Evolutionary conservation across 2,888 invertebrate species (phyloP).

Genomic region (Xanthorhoe designata): DNA sequence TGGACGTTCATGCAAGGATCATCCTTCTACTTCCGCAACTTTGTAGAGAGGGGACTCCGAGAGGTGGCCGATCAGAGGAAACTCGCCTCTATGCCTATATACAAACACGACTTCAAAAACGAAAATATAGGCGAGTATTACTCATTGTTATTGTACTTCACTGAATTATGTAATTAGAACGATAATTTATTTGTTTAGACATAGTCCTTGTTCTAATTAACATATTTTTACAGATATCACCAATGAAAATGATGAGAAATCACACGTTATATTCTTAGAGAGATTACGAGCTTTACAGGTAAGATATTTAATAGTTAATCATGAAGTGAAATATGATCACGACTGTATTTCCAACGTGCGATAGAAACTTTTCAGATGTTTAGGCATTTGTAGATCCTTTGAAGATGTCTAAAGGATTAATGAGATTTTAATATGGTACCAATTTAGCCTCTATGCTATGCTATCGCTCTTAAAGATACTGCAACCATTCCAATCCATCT

Average conservation of each 20-base stretch:
- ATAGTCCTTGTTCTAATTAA: too few species aligned
- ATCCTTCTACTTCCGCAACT: slow-evolving; percentile 94
- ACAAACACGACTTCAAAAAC: slow-evolving; percentile 70
- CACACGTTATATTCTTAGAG: slow-evolving; percentile 76
- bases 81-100: slow-evolving; percentile 65
- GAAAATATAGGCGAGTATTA: slow-evolving; percentile 67
- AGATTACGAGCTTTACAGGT: slow-evolving; percentile 79
- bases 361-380: too few species aligned
- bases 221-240: slow-evolving; percentile 72
- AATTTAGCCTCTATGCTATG: too few species aligned
- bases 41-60: slow-evolving; percentile 91
- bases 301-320: slow-evolving; percentile 19
- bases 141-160: background rate
- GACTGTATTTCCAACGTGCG: too few species aligned
- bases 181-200: too few species aligned
- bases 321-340: too few species aligned
- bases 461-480: background rate
- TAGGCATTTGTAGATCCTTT: too few species aligned
- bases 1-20: slow-evolving; percentile 94
- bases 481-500: background rate
- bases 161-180: background rate
- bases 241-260: slow-evolving; percentile 79
- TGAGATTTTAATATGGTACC: too few species aligned
- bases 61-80: slow-evolving; percentile 79
- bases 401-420: too few species aligned